Percentiles rank a stretch among this genome's conserved stretches.
These are phyloP conservation scores for Drosophila prolongata DNA, from an alignment of 2,888 invertebrate genomes.

Conservation along the genomic window DNA sequence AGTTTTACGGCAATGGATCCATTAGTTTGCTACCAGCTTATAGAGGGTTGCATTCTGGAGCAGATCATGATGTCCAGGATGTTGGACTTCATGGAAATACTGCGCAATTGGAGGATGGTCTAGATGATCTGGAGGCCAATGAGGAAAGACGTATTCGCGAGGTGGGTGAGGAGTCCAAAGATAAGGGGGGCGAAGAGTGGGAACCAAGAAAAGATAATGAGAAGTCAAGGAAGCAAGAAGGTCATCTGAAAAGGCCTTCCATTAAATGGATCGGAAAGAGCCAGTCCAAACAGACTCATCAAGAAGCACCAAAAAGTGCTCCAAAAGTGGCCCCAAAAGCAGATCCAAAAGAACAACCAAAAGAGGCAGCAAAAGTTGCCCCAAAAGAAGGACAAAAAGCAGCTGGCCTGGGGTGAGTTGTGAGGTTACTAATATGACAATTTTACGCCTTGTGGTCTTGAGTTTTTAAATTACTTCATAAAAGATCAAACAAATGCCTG, in stretches of 20 bases:
- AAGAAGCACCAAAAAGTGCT: neutral
- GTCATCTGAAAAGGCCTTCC: neutral
- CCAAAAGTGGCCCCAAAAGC: neutral
- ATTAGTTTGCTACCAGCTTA: conserved; percentile 60
- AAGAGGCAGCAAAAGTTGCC: neutral
- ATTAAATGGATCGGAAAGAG: conserved; percentile 1
- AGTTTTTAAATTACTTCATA: too few species aligned
- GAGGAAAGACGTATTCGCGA: conserved; percentile 15
- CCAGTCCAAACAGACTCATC: neutral
- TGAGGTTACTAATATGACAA: too few species aligned
- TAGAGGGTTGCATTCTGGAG: conserved; percentile 1
- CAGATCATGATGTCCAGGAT: neutral
- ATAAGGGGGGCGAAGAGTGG: neutral
- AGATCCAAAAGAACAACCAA: neutral
- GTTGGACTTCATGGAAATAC: conserved; percentile 2
- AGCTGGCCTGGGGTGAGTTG: conserved; percentile 5
- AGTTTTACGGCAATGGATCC: conserved; percentile 75
- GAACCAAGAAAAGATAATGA: neutral
- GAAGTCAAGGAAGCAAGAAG: neutral
- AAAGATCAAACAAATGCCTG: too few species aligned
- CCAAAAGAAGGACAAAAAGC: neutral
- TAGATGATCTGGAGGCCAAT: neutral
- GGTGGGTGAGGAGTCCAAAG: neutral
- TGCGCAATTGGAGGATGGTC: neutral
- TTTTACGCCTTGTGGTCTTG: too few species aligned